Evolutionary conservation across 2,113 vertebrate genomes (phyloP).

Genomic region (Pelodiscus sinensis): DNA sequence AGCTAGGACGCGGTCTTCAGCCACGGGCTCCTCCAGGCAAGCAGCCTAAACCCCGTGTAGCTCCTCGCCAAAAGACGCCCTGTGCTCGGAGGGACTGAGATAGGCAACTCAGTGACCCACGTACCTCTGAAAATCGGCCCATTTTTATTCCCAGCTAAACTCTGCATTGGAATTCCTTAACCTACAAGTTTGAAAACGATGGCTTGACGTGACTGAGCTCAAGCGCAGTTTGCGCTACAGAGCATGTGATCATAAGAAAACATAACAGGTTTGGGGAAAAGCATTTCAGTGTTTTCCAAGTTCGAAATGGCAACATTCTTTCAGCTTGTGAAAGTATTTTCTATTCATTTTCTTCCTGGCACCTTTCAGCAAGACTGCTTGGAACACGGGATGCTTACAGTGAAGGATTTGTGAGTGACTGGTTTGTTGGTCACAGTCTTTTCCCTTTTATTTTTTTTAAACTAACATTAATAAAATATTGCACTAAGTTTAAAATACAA

Average conservation of each 20-base stretch:
- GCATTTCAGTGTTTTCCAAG: not conserved
- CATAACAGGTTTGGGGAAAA: not conserved
- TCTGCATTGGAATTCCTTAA: not conserved
- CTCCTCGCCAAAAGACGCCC: not conserved
- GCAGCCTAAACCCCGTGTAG: conserved; percentile 16
- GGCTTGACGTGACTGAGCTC: conserved; percentile 27
- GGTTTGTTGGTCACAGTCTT: conserved; percentile 5
- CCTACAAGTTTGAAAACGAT: conserved; percentile 33
- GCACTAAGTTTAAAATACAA: not conserved
- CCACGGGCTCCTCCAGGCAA: not conserved
- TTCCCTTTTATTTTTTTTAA: conserved; percentile 21
- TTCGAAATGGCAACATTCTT: not conserved
- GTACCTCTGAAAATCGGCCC: not conserved
- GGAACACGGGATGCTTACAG: not conserved
- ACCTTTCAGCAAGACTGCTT: not conserved
- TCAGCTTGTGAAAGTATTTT: conserved; percentile 44
- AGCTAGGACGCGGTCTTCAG: not conserved
- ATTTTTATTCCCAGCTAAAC: not conserved
- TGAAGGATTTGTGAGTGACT: not conserved
- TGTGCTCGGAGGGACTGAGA: not conserved
- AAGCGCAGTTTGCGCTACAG: not conserved
- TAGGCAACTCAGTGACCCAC: not conserved
- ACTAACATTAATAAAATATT: conserved; percentile 12
- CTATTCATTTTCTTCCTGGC: conserved; percentile 34
- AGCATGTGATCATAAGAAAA: not conserved